Evolutionary conservation across 2,888 invertebrate species (phyloP).

Genomic region (Tiphia femorata): DNA sequence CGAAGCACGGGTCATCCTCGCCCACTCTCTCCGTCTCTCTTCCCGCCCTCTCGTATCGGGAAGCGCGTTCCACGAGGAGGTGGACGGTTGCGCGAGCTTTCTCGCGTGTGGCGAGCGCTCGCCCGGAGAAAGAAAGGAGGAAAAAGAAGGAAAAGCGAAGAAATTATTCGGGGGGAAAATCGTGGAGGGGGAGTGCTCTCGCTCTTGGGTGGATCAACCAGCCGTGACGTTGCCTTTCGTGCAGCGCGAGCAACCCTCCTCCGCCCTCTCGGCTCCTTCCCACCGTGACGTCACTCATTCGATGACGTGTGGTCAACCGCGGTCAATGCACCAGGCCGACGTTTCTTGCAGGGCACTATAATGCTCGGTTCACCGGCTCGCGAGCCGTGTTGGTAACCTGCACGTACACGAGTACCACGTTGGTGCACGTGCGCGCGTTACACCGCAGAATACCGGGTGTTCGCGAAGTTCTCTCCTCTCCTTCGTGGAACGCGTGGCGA

Average conservation of each 20-base stretch:
- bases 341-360: conserved; percentile 61
- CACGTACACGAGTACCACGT: conserved; percentile 39
- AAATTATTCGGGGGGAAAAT: conserved; percentile 8
- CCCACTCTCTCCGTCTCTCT: not conserved
- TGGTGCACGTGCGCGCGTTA: conserved; percentile 48
- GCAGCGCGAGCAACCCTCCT: conserved; percentile 40
- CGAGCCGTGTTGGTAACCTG: conserved; percentile 42
- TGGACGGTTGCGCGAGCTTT: too few species aligned
- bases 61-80: too few species aligned
- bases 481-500: not conserved
- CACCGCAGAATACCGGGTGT: conserved; percentile 55
- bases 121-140: not conserved
- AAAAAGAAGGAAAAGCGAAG: not conserved
- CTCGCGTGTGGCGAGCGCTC: not conserved
- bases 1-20: not conserved
- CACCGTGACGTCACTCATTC: conserved; percentile 68
- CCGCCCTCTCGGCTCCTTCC: too few species aligned
- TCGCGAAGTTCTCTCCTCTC: conserved; percentile 17
- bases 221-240: conserved; percentile 55
- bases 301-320: conserved; percentile 69
- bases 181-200: conserved; percentile 31
- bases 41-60: not conserved
- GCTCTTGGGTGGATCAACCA: conserved; percentile 38
- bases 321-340: conserved; percentile 67
- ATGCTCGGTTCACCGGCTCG: conserved; percentile 54